phyloP scores from a whole-genome alignment of 2,113 vertebrate genomes.

The Chitala chitala region DNA sequence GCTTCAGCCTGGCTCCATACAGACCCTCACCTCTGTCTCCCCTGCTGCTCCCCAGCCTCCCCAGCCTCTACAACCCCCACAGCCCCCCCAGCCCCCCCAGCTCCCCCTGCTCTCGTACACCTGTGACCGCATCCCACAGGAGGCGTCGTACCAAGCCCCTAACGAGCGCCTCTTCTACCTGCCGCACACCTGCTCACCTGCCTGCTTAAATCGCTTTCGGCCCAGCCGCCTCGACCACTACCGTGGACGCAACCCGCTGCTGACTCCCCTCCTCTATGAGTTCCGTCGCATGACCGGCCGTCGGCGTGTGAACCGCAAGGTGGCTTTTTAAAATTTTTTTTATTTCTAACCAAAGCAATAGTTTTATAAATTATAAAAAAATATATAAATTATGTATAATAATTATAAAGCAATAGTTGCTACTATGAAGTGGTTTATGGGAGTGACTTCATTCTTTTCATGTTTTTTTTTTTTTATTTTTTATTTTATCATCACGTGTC shows the following conservation, averaged over 20 bases:
- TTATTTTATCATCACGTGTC: too few species aligned
- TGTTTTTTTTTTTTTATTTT: too few species aligned
- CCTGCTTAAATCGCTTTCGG: slow-evolving; percentile 77
- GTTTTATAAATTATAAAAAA: too few species aligned
- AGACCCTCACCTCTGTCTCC: not conserved
- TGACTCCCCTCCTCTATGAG: slow-evolving; percentile 85
- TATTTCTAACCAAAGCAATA: not conserved
- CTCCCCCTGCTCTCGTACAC: slow-evolving; percentile 42
- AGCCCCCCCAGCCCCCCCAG: slow-evolving; percentile 10
- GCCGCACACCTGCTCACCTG: slow-evolving; percentile 72
- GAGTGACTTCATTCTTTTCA: too few species aligned
- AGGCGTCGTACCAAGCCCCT: slow-evolving; percentile 81
- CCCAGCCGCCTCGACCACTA: slow-evolving; percentile 63
- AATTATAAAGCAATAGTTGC: too few species aligned
- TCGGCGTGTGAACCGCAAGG: slow-evolving; percentile 87
- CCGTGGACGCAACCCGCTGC: slow-evolving; percentile 84
- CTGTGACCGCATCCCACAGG: slow-evolving; percentile 69
- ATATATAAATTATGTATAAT: too few species aligned
- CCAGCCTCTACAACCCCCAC: too few species aligned
- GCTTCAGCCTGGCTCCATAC: slow-evolving; percentile 15
- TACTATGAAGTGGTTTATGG: too few species aligned
- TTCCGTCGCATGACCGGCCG: slow-evolving; percentile 92
- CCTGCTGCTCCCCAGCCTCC: slow-evolving; percentile 21
- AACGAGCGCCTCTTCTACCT: slow-evolving; percentile 90
- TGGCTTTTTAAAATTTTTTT: slow-evolving; percentile 20